Conservation (phyloP, 1,140 invertebrate species). For the Aphelenchoides avenae region DNA sequence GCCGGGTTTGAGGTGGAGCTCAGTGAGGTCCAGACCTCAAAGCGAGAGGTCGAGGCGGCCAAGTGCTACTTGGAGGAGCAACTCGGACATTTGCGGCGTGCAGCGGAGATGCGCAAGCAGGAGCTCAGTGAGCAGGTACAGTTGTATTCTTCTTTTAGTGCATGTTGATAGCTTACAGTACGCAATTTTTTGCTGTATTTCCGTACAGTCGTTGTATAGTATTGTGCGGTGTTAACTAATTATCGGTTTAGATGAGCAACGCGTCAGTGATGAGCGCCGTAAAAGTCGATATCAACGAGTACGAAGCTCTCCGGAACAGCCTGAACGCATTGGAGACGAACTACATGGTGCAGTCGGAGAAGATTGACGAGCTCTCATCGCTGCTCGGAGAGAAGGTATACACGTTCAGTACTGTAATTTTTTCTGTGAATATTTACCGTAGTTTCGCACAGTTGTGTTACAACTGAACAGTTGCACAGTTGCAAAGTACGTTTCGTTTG, state of each 20-base stretch:
- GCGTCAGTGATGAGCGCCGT: neutral
- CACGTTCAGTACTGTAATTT: neutral
- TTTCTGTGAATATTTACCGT: slow-evolving; percentile 10
- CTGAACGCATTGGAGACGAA: slow-evolving; percentile 12
- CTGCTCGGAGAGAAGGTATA: slow-evolving; percentile 33
- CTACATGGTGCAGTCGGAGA: slow-evolving; percentile 7
- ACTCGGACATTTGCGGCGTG: slow-evolving; percentile 13
- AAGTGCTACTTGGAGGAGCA: slow-evolving; percentile 36
- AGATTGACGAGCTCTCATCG: slow-evolving; percentile 15
- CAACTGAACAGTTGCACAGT: too few species aligned
- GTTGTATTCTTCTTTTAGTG: too few species aligned
- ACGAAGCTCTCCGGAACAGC: slow-evolving; percentile 31
- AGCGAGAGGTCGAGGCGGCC: slow-evolving; percentile 25
- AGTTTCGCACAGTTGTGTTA: slow-evolving; percentile 1
- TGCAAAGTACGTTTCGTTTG: too few species aligned
- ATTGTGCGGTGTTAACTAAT: too few species aligned
- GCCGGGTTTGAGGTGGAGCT: slow-evolving; percentile 6
- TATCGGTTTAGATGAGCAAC: too few species aligned
- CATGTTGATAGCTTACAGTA: too few species aligned
- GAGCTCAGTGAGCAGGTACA: too few species aligned
- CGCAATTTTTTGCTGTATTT: too few species aligned
- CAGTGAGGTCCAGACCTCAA: neutral
- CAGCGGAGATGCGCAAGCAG: too few species aligned
- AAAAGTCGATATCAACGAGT: slow-evolving; percentile 12
- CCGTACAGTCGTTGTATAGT: too few species aligned